Percentiles rank a stretch among this genome's conserved stretches.
Evolutionary conservation across 2,113 vertebrate species (phyloP).

Genomic region (Lagopus muta): DNA sequence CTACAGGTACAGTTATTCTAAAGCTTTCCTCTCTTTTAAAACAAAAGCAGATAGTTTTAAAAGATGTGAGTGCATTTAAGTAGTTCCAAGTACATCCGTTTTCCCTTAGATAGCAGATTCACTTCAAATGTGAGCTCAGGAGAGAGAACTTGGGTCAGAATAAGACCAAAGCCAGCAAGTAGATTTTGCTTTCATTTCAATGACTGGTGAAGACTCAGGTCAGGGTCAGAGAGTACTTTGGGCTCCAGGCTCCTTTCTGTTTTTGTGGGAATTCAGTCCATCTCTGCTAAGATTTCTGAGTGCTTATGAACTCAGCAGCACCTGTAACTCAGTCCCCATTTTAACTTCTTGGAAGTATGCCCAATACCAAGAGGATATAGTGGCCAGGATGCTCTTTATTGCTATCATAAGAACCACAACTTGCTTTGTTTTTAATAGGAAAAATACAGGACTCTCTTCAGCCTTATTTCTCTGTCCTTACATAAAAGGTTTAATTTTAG

Average conservation of each 20-base stretch:
- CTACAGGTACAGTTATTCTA: background rate
- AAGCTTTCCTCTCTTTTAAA: background rate
- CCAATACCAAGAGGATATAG: background rate
- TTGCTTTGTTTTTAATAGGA: background rate
- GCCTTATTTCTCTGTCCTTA: background rate
- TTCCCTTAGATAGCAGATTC: background rate
- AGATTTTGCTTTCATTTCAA: background rate
- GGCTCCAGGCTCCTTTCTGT: background rate
- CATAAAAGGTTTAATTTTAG: slow-evolving; percentile 4
- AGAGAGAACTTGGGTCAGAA: background rate
- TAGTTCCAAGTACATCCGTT: background rate
- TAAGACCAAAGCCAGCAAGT: background rate
- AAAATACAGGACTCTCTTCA: background rate
- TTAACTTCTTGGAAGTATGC: background rate
- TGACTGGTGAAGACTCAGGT: background rate
- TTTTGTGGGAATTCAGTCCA: background rate
- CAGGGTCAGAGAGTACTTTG: background rate
- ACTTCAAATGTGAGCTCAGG: background rate
- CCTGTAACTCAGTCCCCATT: background rate
- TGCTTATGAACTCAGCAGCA: background rate
- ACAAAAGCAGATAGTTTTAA: background rate
- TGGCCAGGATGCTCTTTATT: background rate
- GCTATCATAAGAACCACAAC: fast-evolving
- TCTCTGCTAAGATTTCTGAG: background rate
- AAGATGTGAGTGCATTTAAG: background rate